Percentiles rank a stretch among this genome's conserved stretches.
Conservation (phyloP, 2,888 invertebrate species). For the Coronaproctus castanopsis region DNA sequence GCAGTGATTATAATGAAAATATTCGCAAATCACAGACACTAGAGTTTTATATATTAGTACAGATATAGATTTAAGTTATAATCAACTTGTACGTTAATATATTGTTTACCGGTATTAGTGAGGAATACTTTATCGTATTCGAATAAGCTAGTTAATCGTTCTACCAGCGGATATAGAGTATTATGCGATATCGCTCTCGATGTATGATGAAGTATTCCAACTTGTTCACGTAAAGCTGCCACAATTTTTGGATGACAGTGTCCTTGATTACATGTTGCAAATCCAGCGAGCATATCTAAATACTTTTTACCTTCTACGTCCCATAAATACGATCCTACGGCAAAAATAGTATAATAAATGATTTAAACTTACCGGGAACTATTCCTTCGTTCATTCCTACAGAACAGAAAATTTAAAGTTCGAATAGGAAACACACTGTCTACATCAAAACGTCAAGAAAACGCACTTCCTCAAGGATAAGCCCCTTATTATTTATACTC, state of each 20-base stretch:
- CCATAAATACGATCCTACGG: conserved; percentile 66
- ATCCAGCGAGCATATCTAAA: conserved; percentile 82
- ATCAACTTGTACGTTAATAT: too few species aligned
- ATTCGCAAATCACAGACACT: too few species aligned
- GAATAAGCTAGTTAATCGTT: conserved; percentile 63
- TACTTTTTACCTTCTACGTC: conserved; percentile 83
- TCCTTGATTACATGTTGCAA: conserved; percentile 89
- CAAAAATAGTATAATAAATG: neutral
- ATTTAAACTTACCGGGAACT: neutral
- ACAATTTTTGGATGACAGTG: conserved; percentile 80
- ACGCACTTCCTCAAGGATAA: too few species aligned
- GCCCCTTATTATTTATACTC: too few species aligned
- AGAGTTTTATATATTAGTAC: too few species aligned
- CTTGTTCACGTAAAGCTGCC: conserved; percentile 39
- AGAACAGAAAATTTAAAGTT: too few species aligned
- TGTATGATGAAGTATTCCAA: conserved; percentile 19
- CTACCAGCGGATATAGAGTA: conserved; percentile 65
- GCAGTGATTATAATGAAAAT: too few species aligned
- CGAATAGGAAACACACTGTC: too few species aligned
- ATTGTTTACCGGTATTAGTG: conserved; percentile 73
- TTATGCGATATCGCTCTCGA: conserved; percentile 86
- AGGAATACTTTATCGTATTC: conserved; percentile 77
- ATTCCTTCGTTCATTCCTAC: neutral
- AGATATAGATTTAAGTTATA: too few species aligned
- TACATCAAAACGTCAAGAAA: too few species aligned